Conservation (phyloP, 2,888 invertebrate genomes). For the Saturnia japonica region DNA sequence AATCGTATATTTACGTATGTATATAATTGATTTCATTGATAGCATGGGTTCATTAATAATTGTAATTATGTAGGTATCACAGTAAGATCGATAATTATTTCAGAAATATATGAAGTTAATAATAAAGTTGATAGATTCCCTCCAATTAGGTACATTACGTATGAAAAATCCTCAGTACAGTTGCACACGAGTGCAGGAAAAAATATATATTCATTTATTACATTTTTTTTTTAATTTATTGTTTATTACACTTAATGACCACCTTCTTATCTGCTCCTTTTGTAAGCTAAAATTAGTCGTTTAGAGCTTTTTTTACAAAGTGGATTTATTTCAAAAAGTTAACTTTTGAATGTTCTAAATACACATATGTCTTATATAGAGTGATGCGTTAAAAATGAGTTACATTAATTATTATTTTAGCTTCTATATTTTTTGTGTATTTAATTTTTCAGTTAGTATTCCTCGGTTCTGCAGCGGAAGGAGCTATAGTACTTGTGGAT, state of each 20-base stretch:
- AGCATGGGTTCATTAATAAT: background rate
- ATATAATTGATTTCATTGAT: background rate
- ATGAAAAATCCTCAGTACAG: no score
- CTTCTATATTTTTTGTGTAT: background rate
- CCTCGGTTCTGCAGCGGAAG: conserved; percentile 42
- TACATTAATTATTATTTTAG: background rate
- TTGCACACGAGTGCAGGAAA: no score
- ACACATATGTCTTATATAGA: background rate
- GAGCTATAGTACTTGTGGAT: conserved; percentile 47
- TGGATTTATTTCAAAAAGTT: background rate
- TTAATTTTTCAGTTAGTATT: conserved; percentile 47
- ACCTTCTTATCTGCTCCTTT: no score
- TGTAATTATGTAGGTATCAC: background rate
- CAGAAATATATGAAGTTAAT: no score
- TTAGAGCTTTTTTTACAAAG: no score
- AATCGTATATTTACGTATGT: background rate
- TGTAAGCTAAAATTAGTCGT: no score
- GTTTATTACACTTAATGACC: no score
- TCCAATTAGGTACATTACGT: no score
- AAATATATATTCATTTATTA: no score
- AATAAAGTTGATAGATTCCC: no score
- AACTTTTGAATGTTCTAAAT: background rate
- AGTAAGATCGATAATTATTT: background rate
- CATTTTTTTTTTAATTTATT: no score
- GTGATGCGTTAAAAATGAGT: no score